Evolutionary conservation across 2,888 invertebrate genomes (phyloP).

Genomic region (Amphipoea oculea): DNA sequence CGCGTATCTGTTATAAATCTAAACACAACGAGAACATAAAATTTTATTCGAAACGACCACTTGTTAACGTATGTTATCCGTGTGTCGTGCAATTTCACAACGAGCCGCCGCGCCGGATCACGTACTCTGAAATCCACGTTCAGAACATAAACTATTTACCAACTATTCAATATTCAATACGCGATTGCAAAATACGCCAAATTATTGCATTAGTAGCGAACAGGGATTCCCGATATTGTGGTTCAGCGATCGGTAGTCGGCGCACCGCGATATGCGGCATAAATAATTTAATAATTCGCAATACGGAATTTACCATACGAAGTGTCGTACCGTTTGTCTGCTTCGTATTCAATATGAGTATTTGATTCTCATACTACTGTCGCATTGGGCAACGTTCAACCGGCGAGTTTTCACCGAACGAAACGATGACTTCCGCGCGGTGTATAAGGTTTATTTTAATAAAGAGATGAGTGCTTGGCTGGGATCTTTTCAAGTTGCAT

Average conservation of each 20-base stretch:
- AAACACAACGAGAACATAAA: constrained; percentile 83
- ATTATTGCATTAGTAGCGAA: constrained; percentile 90
- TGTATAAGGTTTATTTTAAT: constrained; percentile 81
- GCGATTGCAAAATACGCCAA: constrained; percentile 91
- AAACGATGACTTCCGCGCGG: constrained; percentile 79
- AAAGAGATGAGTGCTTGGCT: constrained; percentile 72
- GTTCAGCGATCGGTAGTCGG: constrained; percentile 87
- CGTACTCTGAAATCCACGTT: constrained; percentile 88
- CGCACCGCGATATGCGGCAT: constrained; percentile 89
- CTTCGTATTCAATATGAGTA: constrained; percentile 90
- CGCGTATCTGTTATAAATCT: constrained; percentile 82
- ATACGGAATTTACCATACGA: constrained; percentile 90
- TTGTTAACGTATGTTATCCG: constrained; percentile 86
- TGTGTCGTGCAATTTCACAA: constrained; percentile 87
- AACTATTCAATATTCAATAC: constrained; percentile 90
- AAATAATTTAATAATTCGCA: constrained; percentile 91
- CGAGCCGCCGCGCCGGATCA: constrained; percentile 83
- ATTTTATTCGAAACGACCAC: constrained; percentile 85
- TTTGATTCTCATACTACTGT: constrained; percentile 90
- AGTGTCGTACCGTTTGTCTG: constrained; percentile 89
- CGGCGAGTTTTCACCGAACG: constrained; percentile 76
- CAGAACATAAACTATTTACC: constrained; percentile 90
- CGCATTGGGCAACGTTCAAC: constrained; percentile 87
- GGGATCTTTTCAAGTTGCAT: constrained; percentile 87
- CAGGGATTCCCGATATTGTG: constrained; percentile 91